Evolutionary conservation across 2,888 invertebrate species (phyloP), one percentile per base, ranked within the genome.

Genomic region (Hedychridium roseum): DNA sequence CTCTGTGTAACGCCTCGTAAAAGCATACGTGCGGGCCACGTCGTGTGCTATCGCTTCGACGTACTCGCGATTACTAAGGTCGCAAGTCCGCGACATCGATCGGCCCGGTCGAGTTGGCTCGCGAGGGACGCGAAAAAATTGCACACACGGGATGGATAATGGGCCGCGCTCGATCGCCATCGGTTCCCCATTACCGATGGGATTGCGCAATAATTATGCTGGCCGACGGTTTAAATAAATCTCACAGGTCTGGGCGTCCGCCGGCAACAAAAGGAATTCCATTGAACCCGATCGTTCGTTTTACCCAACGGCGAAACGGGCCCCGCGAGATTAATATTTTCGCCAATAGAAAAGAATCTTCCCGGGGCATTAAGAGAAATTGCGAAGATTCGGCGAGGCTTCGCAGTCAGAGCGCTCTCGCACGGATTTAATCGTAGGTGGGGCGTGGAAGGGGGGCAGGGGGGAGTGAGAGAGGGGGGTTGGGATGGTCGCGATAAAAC

Each of bases 81-180:
- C 43, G 17, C 40, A 47, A 50, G 54, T 43, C 27, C 44, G 37
- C 37, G 43, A 35, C 50, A 58, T 57, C 54, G 54, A 57, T 58
- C 43, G 31, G 15, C 35, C 20, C 50, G 20, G 15, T 46, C 34
- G 20, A 23, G 48, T n/a, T n/a, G n/a, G n/a, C 43, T 48, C 43
- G 36, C 27, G 38, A 26, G 32, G 36, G 21, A 31, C 28, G 40
- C 20, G 39, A 34, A 49, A 44, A 50, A 45, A 50, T 50, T 50
- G 50, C 50, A 46, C 50, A 45, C 45, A 40, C 14, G 23, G 11
- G 31, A 40, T n/a, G 40, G 39, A 50, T 50, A 46, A 50, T 46
- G 40, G 17, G 45, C 28, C 49, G 44, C 43, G 43, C 30, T 11
- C 45, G 49, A 50, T 45, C 28, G 26, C 30, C 27, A 28, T 34